Base-by-base conservation (phyloP, 1,140 invertebrate species). In the Brachionus koreanus region DNA sequence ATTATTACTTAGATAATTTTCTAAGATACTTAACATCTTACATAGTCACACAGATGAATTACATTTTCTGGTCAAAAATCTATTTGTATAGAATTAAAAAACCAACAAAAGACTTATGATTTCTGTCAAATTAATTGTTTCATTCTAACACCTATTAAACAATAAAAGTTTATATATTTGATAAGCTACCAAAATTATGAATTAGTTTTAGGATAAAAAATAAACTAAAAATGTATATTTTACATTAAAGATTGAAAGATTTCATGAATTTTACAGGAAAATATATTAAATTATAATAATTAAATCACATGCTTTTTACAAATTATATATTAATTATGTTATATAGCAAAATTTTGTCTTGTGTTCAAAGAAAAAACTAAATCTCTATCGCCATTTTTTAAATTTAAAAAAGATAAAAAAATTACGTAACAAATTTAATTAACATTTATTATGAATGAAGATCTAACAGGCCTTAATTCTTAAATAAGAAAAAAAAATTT, bases 101-200 rank as follows among this genome's bases (percentile, higher is more conserved):
- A n/a, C n/a, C n/a, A n/a, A n/a, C n/a, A n/a, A n/a, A n/a, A n/a
- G n/a, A n/a, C n/a, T n/a, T n/a, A n/a, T n/a, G n/a, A n/a, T 57
- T 9, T 9, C 16, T 19, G 19, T 9, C n/a, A 57, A 25, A 23
- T 23, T 9, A 57, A 57, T 57, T 46, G 9, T 57, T 19, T 57
- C 3, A 19, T 16, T 57, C 2, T 9, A 57, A 57, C 49, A 25
- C 49, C 49, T 57, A 25, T 57, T 7, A 57, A 25, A 57, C 9
- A 7, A 25, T 19, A 57, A 16, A 23, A 19, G 19, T 52, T 52
- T 57, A 19, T 2, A 7, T 5, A 57, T 57, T 25, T 25, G 49
- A 57, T 57, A 57, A 57, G 49, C 49, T 57, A 57, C 49, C 19
- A 57, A 57, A 49, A 57, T 57, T 57, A 57, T 57, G 49, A 57